These are phyloP conservation scores for Cladorhizidae sp. DNA, from an alignment of 37 sponge, comb jelly and placozoan species.

Conservation along the genomic window DNA sequence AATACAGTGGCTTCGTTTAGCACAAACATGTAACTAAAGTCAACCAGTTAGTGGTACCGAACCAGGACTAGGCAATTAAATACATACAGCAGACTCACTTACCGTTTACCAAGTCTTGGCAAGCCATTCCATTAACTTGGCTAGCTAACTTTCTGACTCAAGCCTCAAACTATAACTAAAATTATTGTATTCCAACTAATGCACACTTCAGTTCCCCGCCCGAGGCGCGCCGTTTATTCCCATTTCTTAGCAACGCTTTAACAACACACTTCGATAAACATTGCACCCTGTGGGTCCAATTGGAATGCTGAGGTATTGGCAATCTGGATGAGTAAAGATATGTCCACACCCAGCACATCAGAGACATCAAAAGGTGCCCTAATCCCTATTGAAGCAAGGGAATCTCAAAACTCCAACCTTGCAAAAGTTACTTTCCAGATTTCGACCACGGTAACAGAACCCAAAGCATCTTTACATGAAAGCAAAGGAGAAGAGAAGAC, in stretches of 20 bases:
- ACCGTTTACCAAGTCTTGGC: conserved; percentile 12
- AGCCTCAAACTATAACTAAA: background rate
- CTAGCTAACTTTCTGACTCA: background rate
- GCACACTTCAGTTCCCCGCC: background rate
- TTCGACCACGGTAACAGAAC: too few species aligned
- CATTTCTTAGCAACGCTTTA: background rate
- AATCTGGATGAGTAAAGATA: too few species aligned
- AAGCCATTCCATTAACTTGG: conserved; percentile 9
- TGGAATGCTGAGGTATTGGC: too few species aligned
- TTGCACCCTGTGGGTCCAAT: too few species aligned
- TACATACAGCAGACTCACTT: conserved; percentile 11
- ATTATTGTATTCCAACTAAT: background rate
- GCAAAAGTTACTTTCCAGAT: too few species aligned
- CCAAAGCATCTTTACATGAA: too few species aligned
- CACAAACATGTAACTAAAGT: background rate
- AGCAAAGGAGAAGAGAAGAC: too few species aligned
- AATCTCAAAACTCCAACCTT: too few species aligned
- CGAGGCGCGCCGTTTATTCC: background rate
- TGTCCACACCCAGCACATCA: too few species aligned
- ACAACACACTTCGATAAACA: too few species aligned
- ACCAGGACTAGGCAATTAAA: background rate
- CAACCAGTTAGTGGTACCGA: background rate
- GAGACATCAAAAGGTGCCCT: too few species aligned
- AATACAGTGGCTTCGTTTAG: background rate
- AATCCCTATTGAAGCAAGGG: too few species aligned